Base-by-base conservation (phyloP, 2,888 invertebrate genomes). In the Agrochola lychnidis region DNA sequence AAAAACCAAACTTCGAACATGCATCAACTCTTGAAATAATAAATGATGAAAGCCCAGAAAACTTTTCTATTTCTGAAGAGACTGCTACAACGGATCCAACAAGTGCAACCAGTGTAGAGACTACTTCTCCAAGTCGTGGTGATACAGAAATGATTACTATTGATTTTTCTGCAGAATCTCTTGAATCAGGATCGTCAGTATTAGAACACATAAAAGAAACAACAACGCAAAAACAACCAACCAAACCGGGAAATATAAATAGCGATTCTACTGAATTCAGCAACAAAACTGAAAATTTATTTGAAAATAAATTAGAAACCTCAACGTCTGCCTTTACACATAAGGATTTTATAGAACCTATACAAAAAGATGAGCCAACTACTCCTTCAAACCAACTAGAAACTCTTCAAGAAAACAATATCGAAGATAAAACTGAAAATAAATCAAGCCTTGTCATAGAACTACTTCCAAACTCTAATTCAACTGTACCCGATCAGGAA, bases 11-110 rank as follows among this genome's bases (percentile, higher is more conserved):
- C 48, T 82, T 92, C 10, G 75, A 73, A 63, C 87, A 93, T 72
- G 87, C 91, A 40, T 94, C 94, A 66, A 93, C 93, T 12, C 40
- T 91, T 16, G 92, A 93, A 90, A 82, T 91, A 3, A 79, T 90
- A 5, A 86, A 81, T 67, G 79, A 87, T 36, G 85, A 86, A 74
- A 92, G 89, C 67, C 83, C 85, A 12, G 92, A 93, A 75, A 85
- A 80, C 40, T 62, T 75, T 5, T 77, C 30, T 53, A 76, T 61
- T 69, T 87, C 89, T 5, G 80, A 84, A 59, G 92, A 93, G 80
- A 82, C 87, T 71, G 79, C 83, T 3, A 94, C 92, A 63, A 79
- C 53, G 45, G 92, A 93, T 80, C 87, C 92, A 53, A 75, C 59
- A 71, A 82, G 68, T 62, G 53, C 70, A 25, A 73, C 69, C 40